Base-by-base conservation (phyloP, 1,140 invertebrate species). In the Temnothorax longispinosus region DNA sequence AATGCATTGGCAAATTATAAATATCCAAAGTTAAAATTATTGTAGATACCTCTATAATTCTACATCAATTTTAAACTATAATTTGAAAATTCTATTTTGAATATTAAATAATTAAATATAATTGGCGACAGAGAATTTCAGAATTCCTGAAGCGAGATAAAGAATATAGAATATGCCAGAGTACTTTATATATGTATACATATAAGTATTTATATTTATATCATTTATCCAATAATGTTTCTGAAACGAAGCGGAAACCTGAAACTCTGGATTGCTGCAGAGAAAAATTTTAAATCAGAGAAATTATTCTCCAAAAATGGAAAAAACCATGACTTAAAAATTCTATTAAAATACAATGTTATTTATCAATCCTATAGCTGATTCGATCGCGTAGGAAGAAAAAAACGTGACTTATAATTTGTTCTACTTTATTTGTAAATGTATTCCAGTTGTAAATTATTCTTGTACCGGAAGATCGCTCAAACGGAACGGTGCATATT, bases 381-480 rank as follows among this genome's bases (percentile, higher is more conserved):
- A 56, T 21, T 32, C 21, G 35, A 54, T 71, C 21, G 35, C 10
- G 10, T n/a, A 62, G 15, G 5, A 41, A 18, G 13, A n/a, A 52
- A 81, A 56, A 21, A 82, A 71, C 21, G 47, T 69, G 21, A 65
- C 50, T 69, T 81, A 54, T 32, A 54, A 69, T 71, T 81, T 50
- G 38, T 81, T 71, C 32, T 85, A 62, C 18, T 85, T 85, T 85
- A 85, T 50, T 85, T 60, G 54, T 41, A 62, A 84, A 76, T 76
- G 56, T 75, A 85, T 74, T 76, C 54, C 8, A 54, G 54, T 75
- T 75, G 52, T 60, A 60, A 62, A 6, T 76, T 75, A 76, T 84
- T 84, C 47, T 13, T 60, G 56, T 35, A 84, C 71, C 81, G 81
- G 81, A 84, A 84, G 44, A 84, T 47, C 56, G 32, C 32, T 74